A percentile compares a stretch with the other conserved stretches of the same genome.
Evolutionary conservation across 2,797 vertebrate species (phyloP).

Genomic region (Gastrophryne carolinensis): DNA sequence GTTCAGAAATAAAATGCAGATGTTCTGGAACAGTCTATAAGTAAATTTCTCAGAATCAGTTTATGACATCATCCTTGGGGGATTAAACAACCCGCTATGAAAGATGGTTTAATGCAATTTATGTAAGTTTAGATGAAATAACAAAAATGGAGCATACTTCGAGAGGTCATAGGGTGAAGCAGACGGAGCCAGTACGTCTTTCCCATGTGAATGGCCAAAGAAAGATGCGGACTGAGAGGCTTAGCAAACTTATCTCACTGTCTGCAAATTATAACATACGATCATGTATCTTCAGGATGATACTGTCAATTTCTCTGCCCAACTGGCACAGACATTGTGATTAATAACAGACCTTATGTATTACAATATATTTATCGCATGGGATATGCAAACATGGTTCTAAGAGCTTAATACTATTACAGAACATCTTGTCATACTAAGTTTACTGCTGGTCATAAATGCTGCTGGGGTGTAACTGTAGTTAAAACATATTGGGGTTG

Average conservation of each 20-base stretch:
- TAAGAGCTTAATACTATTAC: too few species aligned
- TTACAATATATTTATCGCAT: not conserved
- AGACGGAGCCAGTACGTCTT: not conserved
- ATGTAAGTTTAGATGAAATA: constrained; percentile 3
- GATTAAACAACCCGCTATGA: constrained; percentile 36
- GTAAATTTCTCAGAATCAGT: constrained; percentile 15
- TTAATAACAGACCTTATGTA: not conserved
- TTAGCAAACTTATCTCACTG: not conserved
- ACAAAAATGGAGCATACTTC: not conserved
- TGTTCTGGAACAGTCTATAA: constrained; percentile 49
- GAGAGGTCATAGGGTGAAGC: constrained; percentile 19
- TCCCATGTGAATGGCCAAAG: constrained; percentile 16
- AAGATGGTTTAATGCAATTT: constrained; percentile 40
- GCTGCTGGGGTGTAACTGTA: too few species aligned
- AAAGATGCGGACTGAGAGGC: not conserved
- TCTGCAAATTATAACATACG: not conserved
- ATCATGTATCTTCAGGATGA: not conserved
- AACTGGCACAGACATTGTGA: not conserved
- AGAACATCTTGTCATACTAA: too few species aligned
- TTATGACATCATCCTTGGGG: constrained; percentile 40
- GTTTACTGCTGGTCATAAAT: too few species aligned
- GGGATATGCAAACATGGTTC: not conserved
- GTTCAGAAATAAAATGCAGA: constrained; percentile 54
- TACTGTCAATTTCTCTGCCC: not conserved
- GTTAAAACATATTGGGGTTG: too few species aligned